A percentile compares a stretch with the other conserved stretches of the same genome.
Conservation (phyloP, 2,113 vertebrate genomes). For the Caracal caracal region DNA sequence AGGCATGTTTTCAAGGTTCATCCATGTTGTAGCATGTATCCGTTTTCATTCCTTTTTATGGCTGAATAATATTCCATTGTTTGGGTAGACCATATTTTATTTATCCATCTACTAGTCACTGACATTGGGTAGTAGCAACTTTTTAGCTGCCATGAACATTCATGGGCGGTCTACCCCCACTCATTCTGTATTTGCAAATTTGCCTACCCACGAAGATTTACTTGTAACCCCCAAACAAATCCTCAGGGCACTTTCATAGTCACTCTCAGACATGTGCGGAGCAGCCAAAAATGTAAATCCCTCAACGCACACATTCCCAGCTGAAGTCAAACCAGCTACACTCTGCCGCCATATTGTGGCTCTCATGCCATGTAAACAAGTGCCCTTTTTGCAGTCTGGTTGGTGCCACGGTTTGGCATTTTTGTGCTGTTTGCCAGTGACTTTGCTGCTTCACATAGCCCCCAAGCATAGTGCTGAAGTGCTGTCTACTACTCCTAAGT, state of each 20-base stretch:
- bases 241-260: background rate
- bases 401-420: background rate
- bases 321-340: background rate
- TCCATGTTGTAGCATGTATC: background rate
- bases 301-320: background rate
- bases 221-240: constrained; percentile 4
- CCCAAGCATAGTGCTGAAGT: background rate
- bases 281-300: background rate
- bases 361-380: background rate
- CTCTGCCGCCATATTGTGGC: constrained; percentile 31
- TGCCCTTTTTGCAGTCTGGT: background rate
- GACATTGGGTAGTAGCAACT: background rate
- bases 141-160: constrained; percentile 29
- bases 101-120: background rate
- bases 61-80: background rate
- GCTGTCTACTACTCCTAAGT: background rate
- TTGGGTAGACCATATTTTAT: background rate
- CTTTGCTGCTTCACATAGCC: background rate
- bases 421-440: background rate
- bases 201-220: constrained; percentile 3
- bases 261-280: background rate
- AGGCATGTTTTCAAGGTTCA: background rate
- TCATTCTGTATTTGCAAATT: constrained; percentile 36
- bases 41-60: background rate
- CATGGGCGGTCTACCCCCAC: background rate